Percentiles rank a stretch among this genome's conserved stretches.
phyloP scores from a whole-genome alignment of 2,888 invertebrate genomes.

The Drosophila atripex region DNA sequence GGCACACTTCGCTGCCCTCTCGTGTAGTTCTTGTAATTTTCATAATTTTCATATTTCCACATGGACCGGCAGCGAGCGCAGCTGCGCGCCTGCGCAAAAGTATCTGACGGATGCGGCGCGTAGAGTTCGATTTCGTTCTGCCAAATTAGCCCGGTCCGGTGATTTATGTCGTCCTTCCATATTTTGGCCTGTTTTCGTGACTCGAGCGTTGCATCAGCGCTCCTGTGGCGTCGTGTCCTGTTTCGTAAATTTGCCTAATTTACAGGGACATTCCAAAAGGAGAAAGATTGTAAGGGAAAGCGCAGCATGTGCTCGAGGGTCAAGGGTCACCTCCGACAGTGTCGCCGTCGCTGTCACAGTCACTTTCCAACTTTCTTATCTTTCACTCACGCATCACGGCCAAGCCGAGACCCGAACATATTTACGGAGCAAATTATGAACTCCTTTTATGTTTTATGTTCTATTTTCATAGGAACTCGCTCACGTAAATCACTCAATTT shows the following conservation, averaged over 20 bases:
- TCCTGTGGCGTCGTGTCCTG: slow-evolving; percentile 39
- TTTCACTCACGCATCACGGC: slow-evolving; percentile 46
- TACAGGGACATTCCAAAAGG: slow-evolving; percentile 2
- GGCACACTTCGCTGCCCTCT: slow-evolving; percentile 37
- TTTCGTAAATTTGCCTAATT: slow-evolving; percentile 71
- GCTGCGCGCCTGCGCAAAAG: slow-evolving; percentile 70
- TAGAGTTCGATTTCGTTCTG: slow-evolving; percentile 67
- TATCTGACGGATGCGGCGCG: slow-evolving; percentile 63
- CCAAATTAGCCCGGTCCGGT: slow-evolving; percentile 63
- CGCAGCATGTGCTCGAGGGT: slow-evolving; percentile 44
- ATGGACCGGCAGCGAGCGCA: slow-evolving; percentile 49
- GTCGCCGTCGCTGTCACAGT: slow-evolving; percentile 13
- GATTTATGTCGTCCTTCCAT: slow-evolving; percentile 64
- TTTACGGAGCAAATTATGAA: slow-evolving; percentile 62
- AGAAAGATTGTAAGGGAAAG: slow-evolving; percentile 14
- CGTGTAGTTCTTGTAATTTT: slow-evolving; percentile 24
- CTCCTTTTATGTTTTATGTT: slow-evolving; percentile 53
- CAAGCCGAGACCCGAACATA: slow-evolving; percentile 10
- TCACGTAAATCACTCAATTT: slow-evolving; percentile 84
- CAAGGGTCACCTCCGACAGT: slow-evolving; percentile 24
- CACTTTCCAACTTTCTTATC: slow-evolving; percentile 52
- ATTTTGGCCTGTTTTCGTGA: slow-evolving; percentile 23
- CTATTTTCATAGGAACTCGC: slow-evolving; percentile 65
- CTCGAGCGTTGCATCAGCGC: slow-evolving; percentile 25
- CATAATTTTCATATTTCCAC: slow-evolving; percentile 81